These are phyloP conservation scores for Daphoenositta chrysoptera DNA, from an alignment of 2,113 vertebrate species.

Conservation along the genomic window DNA sequence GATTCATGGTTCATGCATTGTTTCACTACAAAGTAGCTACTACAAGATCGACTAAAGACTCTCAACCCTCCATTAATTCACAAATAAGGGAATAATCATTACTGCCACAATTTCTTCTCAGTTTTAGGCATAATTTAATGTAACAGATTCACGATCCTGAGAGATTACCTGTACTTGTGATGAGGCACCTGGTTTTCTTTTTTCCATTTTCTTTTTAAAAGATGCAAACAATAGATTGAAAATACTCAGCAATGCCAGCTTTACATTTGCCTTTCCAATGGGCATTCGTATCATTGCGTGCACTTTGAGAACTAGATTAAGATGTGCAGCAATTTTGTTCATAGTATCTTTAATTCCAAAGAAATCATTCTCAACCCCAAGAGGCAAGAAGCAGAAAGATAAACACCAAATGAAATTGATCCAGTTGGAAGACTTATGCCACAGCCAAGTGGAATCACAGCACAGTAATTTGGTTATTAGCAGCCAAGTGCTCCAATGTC, in stretches of 20 bases:
- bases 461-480: background rate
- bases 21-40: background rate
- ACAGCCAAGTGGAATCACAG: background rate
- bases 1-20: background rate
- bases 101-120: background rate
- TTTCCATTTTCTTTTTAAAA: background rate
- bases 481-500: background rate
- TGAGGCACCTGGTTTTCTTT: background rate
- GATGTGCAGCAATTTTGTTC: background rate
- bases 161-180: background rate
- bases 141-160: background rate
- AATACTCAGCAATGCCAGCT: background rate
- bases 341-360: background rate
- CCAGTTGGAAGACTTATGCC: background rate
- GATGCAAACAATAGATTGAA: background rate
- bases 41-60: background rate
- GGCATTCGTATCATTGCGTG: background rate
- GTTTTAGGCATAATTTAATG: background rate
- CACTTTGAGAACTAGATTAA: background rate
- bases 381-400: background rate
- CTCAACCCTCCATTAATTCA: background rate
- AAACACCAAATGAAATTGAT: background rate
- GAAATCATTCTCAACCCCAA: background rate
- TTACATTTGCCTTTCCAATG: background rate
- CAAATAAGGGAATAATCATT: background rate